These are phyloP conservation scores for Falco novaeseelandiae DNA, from an alignment of 2,797 vertebrate species.

Conservation along the genomic window DNA sequence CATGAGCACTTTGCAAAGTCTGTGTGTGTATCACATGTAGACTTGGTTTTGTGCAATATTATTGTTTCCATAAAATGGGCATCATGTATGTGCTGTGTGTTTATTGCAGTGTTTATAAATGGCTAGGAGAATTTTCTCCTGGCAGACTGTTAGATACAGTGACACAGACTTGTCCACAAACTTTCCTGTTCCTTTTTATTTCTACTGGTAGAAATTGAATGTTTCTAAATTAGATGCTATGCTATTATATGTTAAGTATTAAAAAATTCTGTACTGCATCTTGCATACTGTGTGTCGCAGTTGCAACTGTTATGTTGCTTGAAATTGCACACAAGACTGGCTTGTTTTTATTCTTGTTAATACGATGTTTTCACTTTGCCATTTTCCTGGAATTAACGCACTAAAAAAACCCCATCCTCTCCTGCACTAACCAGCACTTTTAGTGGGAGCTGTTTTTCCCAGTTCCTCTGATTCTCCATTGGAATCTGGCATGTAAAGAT, in stretches of 20 bases:
- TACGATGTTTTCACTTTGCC: not conserved
- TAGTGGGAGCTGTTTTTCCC: not conserved
- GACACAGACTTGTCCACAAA: not conserved
- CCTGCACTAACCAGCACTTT: not conserved
- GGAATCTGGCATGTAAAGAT: not conserved
- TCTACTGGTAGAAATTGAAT: not conserved
- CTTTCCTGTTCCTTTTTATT: not conserved
- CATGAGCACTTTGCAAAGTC: not conserved
- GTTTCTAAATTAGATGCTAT: not conserved
- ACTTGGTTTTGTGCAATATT: not conserved
- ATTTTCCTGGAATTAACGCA: not conserved
- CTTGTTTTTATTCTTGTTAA: not conserved
- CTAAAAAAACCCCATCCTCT: not conserved
- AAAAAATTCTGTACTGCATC: not conserved
- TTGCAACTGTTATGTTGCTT: not conserved
- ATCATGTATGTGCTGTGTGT: not conserved
- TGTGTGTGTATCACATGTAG: accelerated
- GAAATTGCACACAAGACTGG: not conserved
- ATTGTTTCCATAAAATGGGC: not conserved
- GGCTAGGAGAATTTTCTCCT: not conserved
- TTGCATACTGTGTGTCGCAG: not conserved
- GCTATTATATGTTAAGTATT: not conserved
- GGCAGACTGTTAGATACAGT: not conserved
- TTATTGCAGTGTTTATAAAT: not conserved
- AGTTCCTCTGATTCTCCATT: not conserved